Evolutionary conservation across 1,140 invertebrate genomes (phyloP).

Genomic region (Bombus polaris): DNA sequence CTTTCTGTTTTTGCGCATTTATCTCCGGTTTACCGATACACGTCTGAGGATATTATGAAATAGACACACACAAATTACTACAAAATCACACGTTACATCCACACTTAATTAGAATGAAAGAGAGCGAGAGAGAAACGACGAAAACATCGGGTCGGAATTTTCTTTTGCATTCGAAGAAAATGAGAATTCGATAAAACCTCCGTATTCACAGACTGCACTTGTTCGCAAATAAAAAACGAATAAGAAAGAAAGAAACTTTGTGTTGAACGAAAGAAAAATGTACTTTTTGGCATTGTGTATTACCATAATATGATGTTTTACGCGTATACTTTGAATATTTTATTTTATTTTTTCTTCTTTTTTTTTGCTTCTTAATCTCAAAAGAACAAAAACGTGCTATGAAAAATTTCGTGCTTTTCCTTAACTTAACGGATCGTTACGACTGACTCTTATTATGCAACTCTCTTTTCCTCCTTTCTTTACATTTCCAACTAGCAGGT

Average conservation of each 20-base stretch:
- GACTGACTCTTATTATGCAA: background rate
- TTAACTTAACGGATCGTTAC: constrained; percentile 24
- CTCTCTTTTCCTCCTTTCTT: background rate
- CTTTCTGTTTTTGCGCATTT: constrained; percentile 19
- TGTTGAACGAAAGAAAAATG: background rate
- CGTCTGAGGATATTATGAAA: constrained; percentile 29
- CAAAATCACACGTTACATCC: constrained; percentile 63
- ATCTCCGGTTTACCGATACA: constrained; percentile 19
- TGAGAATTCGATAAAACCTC: constrained; percentile 1
- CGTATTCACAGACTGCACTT: constrained; percentile 12
- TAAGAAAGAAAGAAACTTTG: background rate
- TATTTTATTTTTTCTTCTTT: background rate
- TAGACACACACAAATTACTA: constrained; percentile 53
- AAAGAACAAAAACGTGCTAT: background rate
- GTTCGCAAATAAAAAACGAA: background rate
- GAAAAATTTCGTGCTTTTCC: background rate
- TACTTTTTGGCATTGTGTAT: background rate
- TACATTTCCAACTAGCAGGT: background rate
- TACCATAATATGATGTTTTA: background rate
- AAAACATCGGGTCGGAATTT: constrained; percentile 34
- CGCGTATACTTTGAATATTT: background rate
- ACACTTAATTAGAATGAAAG: constrained; percentile 39
- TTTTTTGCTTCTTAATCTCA: background rate
- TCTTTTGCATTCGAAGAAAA: constrained; percentile 17
- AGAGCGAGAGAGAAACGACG: constrained; percentile 17